A percentile compares a stretch with the other conserved stretches of the same genome.
Evolutionary conservation across 2,797 vertebrate genomes (phyloP).

Genomic region (Phrynocephalus forsythii): DNA sequence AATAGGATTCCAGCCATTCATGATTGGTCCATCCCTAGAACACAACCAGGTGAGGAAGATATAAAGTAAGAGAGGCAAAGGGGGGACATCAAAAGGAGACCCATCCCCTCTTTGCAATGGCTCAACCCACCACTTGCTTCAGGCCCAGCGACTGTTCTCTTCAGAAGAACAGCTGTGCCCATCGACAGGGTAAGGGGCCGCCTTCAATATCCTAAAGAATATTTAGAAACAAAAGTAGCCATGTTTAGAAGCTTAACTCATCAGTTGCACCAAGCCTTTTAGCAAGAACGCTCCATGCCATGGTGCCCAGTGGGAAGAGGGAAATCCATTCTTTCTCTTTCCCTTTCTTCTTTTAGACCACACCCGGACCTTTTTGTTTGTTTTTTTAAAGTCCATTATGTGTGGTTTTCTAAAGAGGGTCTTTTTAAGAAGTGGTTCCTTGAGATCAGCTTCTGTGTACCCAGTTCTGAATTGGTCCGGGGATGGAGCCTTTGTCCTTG

Average conservation of each 20-base stretch:
- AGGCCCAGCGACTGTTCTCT: not conserved
- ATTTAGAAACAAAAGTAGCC: not conserved
- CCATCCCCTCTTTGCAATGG: not conserved
- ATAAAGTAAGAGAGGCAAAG: not conserved
- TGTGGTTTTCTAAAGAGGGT: not conserved
- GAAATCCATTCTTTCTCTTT: conserved; percentile 3
- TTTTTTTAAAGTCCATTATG: not conserved
- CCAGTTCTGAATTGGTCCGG: not conserved
- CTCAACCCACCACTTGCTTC: not conserved
- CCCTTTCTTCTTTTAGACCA: not conserved
- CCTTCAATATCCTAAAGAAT: not conserved
- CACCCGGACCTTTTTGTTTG: not conserved
- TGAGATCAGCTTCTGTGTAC: not conserved
- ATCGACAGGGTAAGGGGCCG: not conserved
- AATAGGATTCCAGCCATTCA: too few relatives aligned
- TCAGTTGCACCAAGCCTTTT: not conserved
- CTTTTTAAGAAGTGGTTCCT: not conserved
- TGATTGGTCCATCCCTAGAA: not conserved
- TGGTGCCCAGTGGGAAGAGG: not conserved
- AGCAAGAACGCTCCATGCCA: not conserved
- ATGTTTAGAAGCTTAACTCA: not conserved
- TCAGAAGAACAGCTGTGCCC: not conserved
- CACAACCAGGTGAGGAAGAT: not conserved
- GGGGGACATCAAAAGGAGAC: not conserved
- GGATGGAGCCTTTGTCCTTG: not conserved